A percentile compares a stretch with the other conserved stretches of the same genome.
These are phyloP conservation scores for Lerema accius DNA, from an alignment of 1,140 invertebrate species.

Conservation along the genomic window DNA sequence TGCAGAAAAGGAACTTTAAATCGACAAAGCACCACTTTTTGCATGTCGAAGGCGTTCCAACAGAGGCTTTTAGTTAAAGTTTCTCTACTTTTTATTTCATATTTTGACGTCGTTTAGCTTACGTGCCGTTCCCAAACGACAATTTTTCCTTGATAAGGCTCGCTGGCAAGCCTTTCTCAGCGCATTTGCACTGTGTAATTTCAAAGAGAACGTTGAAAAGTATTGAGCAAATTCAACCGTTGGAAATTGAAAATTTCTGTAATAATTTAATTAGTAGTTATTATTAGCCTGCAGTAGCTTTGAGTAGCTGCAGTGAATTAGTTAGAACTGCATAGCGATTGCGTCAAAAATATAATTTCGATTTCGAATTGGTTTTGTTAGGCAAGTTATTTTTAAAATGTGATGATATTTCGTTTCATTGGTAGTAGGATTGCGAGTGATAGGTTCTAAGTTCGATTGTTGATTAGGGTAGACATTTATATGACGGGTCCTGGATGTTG, in stretches of 20 bases:
- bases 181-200: not conserved
- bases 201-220: not conserved
- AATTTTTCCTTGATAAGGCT: slow-evolving; percentile 12
- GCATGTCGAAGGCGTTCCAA: slow-evolving; percentile 9
- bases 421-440: no score
- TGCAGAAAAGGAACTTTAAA: not conserved
- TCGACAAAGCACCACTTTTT: slow-evolving; percentile 7
- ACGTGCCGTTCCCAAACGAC: slow-evolving; percentile 1
- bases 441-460: no score
- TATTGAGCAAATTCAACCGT: not conserved
- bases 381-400: no score
- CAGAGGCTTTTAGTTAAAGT: slow-evolving; percentile 13
- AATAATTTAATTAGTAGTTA: not conserved
- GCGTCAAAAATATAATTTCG: no score
- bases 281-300: not conserved
- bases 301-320: not conserved
- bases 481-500: no score
- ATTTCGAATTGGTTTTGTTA: no score
- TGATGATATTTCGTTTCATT: no score
- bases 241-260: not conserved
- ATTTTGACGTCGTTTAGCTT: slow-evolving; percentile 11
- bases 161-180: not conserved
- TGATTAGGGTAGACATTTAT: no score
- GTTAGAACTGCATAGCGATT: no score
- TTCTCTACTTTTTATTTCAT: slow-evolving; percentile 24